Base-by-base conservation (phyloP, 2,113 vertebrate genomes). In the human region DNA sequence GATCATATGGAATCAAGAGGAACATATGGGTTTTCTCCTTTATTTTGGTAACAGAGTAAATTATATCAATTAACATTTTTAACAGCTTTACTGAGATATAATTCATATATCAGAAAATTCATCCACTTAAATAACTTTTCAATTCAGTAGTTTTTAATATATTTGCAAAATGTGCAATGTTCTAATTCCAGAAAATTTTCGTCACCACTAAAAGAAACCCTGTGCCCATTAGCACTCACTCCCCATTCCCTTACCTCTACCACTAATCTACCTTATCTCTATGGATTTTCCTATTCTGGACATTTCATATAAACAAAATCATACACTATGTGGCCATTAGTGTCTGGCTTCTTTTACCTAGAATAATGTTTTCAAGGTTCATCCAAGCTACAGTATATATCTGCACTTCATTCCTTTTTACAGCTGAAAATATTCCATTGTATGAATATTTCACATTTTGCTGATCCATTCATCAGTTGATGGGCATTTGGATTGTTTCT, bases 151-250 rank as follows among this genome's bases (percentile, higher is more conserved):
- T 40, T 79, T 92, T 86, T 20, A 66, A 20, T 80, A 50, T 55
- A 32, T 45, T 80, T 43, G 17, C 57, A 91, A 95, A 84, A 18
- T 88, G 32, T 72, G 14, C 22, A 93, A 72, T 17, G 83, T 64
- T 92, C 43, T 87, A 92, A 75, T 91, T 84, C 40, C 38, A 91
- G 8, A 84, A 88, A 3, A 92, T 88, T 97, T 89, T 84, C 22
- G 89, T 45, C 38, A 83, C 55, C 22, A 92, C 50, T 72, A 93
- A 84, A 94, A 80, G 35, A 85, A 90, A 94, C 25, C 5, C 20
- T 13, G 5, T 30, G 43, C 50, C 32, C 59, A 68, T 22, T 35
- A 90, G 23, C 14, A 93, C 17, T 70, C 40, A 78, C 6, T 68
- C 30, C 27, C 17, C 10, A 70, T n/a, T 14, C 45, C 59, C 61